Base-by-base conservation (phyloP, 2,113 vertebrate genomes). In the Ibidorhyncha struthersii region DNA sequence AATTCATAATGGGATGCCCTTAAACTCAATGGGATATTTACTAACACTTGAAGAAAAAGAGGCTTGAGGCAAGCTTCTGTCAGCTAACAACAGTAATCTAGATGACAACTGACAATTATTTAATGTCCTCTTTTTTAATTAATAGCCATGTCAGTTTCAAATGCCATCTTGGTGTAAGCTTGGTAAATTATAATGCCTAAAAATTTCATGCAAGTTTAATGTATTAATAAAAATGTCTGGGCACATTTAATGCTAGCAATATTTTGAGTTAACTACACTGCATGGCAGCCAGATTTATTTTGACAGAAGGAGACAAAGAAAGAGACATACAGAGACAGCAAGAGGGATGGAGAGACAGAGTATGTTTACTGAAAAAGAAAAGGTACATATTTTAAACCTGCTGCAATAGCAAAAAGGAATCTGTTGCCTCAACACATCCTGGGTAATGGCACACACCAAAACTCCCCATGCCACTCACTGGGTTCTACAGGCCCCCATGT, bases 201-300 rank as follows among this genome's bases (percentile, higher is more conserved):
- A 96, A 96, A 86, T 93, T 96, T 87, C 91, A 97, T 94, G 78
- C 91, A 96, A 88, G 89, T 96, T 97, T 97, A 97, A 97, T 97
- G 95, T 78, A 97, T 97, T 97, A 96, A 97, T 97, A 97, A 97
- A 97, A 97, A 97, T 95, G 95, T 90, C 96, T 94, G 86, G 69
- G 82, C 55, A 94, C 93, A 89, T 97, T 97, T 97, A 97, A 96
- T 96, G 90, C 65, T 91, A 72, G 96, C 85, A 93, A 73, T 97
- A 97, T 97, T 97, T 97, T 97, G 97, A 95, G 92, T 97, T 97
- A 97, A 97, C 95, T 97, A 92, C 91, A 81, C 79, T 87, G 49
- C 70, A 82, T 65, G 71, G 84, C 95, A 96, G 93, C 21, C 87
- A 95, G 96, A 97, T 97, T 97, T 97, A 97, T 97, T 97, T 53